Conservation (phyloP, 2,797 vertebrate species). For the Eleutherodactylus coqui region DNA sequence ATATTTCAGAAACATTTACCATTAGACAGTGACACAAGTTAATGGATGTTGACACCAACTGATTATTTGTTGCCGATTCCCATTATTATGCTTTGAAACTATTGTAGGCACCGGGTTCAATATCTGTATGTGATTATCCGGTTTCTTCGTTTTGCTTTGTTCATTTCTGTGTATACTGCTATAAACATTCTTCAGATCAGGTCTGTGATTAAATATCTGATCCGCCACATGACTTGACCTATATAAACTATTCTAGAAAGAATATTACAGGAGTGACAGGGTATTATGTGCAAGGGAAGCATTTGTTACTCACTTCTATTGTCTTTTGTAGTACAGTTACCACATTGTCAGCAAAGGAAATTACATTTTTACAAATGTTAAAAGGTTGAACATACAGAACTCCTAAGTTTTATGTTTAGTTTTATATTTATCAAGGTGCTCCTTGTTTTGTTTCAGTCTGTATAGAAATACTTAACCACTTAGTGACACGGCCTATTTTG, state of each 20-base stretch:
- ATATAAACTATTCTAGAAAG: slow-evolving; percentile 16
- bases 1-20: background rate
- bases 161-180: background rate
- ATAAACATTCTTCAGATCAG: background rate
- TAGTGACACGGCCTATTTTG: too few species aligned
- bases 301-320: slow-evolving; percentile 9
- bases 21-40: background rate
- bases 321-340: slow-evolving; percentile 7
- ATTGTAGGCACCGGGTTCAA: background rate
- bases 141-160: background rate
- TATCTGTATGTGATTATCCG: background rate
- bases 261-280: slow-evolving; percentile 36
- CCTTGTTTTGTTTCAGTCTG: background rate
- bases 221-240: slow-evolving; percentile 38
- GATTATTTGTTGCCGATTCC: slow-evolving; percentile 1
- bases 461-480: background rate
- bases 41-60: background rate
- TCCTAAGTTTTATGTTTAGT: background rate
- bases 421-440: background rate
- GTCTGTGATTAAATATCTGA: slow-evolving; percentile 31
- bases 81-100: background rate
- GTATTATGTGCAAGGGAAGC: slow-evolving; percentile 7
- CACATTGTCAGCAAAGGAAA: slow-evolving; percentile 35
- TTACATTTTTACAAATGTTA: slow-evolving; percentile 33
- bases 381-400: slow-evolving; percentile 23